Conservation (phyloP, 37 sponge, comb jelly and placozoan genomes). For the Hexactinellida sp. region DNA sequence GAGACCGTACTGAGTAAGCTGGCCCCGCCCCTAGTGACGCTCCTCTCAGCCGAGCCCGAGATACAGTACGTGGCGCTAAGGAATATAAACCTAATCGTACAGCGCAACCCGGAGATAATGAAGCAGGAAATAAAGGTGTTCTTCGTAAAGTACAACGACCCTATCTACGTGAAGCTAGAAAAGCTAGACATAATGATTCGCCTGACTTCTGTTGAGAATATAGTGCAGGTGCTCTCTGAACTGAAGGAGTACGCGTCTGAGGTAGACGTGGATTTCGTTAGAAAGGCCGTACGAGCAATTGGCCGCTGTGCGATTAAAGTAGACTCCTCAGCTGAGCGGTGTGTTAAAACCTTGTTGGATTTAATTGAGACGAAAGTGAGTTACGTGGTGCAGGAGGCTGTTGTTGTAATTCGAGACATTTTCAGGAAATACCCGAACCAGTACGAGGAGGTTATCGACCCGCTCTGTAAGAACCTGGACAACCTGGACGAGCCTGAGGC, state of each 20-base stretch:
- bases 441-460: conserved; percentile 93
- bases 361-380: conserved; percentile 98
- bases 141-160: conserved; percentile 99
- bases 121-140: conserved; percentile 94
- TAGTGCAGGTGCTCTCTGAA: conserved; percentile 82
- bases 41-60: conserved; percentile 90
- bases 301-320: conserved; percentile 99
- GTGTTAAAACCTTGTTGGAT: conserved; percentile 85
- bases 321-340: conserved; percentile 76
- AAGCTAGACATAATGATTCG: conserved; percentile 99
- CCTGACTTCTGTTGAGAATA: conserved; percentile 67
- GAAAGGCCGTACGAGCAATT: conserved; percentile 92
- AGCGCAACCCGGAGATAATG: conserved; percentile 76
- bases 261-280: conserved; percentile 98
- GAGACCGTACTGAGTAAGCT: conserved; percentile 59
- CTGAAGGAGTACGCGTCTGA: conserved; percentile 98
- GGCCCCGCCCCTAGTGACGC: conserved; percentile 90
- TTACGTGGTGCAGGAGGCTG: conserved; percentile 95
- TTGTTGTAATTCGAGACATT: conserved; percentile 90
- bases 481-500: conserved; percentile 99
- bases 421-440: conserved; percentile 98
- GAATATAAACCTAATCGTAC: conserved; percentile 96
- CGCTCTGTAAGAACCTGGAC: conserved; percentile 93
- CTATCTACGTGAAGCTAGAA: conserved; percentile 98
- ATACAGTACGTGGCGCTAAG: conserved; percentile 95